A percentile compares a stretch with the other conserved stretches of the same genome.
Conservation (phyloP, 2,888 invertebrate genomes). For the Pelosia muscerda region DNA sequence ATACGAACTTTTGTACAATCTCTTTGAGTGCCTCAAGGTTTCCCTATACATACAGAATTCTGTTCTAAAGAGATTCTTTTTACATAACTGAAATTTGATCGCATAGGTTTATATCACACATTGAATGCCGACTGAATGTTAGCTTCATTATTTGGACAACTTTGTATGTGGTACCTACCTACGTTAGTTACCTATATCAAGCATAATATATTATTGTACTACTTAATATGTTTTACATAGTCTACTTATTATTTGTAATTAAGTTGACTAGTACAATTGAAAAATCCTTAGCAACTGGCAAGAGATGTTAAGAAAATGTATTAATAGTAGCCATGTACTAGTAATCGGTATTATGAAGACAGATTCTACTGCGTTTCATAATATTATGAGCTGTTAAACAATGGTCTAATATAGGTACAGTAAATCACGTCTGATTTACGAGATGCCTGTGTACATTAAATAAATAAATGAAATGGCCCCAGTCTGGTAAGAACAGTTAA, state of each 20-base stretch:
- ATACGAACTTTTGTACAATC: neutral
- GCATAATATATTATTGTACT: no score
- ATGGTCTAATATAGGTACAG: slow-evolving; percentile 35
- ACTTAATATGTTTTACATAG: no score
- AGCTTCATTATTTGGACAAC: no score
- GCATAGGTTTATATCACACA: no score
- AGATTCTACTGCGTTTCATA: slow-evolving; percentile 27
- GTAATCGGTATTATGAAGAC: neutral
- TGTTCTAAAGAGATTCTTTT: neutral
- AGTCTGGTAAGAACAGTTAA: slow-evolving; percentile 67
- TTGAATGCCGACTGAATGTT: no score
- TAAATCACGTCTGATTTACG: slow-evolving; percentile 54
- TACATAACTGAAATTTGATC: neutral
- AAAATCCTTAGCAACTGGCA: no score
- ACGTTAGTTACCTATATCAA: no score
- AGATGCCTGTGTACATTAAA: slow-evolving; percentile 40
- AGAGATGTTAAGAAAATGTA: neutral
- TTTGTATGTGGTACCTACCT: no score
- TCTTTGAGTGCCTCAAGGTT: neutral
- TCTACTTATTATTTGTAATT: no score
- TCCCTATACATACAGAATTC: neutral
- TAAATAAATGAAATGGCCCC: slow-evolving; percentile 47
- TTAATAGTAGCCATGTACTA: neutral
- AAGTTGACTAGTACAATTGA: no score
- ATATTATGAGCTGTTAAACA: slow-evolving; percentile 33